Evolutionary conservation across 2,797 vertebrate species (phyloP).

Genomic region (Garrulus glandarius): DNA sequence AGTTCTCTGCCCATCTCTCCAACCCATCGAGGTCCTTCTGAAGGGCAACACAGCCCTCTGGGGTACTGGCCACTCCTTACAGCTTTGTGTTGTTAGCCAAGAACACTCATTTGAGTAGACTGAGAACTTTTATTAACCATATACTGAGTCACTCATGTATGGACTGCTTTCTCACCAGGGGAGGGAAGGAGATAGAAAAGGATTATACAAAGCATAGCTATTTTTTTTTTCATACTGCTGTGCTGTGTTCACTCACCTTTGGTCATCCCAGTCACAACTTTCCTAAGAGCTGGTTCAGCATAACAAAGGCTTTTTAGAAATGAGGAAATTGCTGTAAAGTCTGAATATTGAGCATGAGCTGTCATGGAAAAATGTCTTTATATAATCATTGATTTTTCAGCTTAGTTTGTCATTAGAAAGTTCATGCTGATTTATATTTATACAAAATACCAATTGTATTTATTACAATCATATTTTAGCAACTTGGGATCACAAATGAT

Average conservation of each 20-base stretch:
- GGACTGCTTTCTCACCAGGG: neutral
- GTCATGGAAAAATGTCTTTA: neutral
- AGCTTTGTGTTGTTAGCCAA: neutral
- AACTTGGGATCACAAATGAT: neutral
- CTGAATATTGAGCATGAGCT: neutral
- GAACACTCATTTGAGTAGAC: neutral
- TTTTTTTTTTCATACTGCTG: neutral
- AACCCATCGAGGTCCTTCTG: fast-evolving
- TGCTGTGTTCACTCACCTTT: neutral
- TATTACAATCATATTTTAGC: slow-evolving; percentile 21
- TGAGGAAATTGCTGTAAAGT: neutral
- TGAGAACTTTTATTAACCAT: neutral
- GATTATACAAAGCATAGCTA: neutral
- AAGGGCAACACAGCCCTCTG: neutral
- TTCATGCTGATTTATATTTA: neutral
- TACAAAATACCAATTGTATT: neutral
- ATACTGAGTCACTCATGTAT: neutral
- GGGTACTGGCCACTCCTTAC: fast-evolving
- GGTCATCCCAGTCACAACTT: neutral
- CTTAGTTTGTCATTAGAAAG: neutral
- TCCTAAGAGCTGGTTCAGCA: neutral
- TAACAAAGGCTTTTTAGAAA: neutral
- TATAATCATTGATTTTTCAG: neutral
- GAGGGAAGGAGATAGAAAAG: neutral
- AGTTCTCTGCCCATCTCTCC: neutral